Evolutionary conservation across 2,888 invertebrate genomes (phyloP).

Genomic region (Prenolepis imparis): DNA sequence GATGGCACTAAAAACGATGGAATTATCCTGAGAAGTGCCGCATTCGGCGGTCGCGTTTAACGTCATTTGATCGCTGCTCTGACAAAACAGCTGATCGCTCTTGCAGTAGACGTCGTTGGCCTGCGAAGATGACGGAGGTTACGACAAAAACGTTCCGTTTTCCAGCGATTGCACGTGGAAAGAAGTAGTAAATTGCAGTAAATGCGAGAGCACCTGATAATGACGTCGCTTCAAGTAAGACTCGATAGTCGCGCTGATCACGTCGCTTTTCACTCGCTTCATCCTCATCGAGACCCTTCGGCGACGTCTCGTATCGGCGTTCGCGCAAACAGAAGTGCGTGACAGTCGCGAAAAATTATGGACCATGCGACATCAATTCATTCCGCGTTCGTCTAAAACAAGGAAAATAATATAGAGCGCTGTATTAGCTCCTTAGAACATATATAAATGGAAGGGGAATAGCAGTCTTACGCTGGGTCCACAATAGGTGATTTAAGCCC

Average conservation of each 20-base stretch:
- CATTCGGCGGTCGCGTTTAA: conserved; percentile 91
- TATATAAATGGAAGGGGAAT: too few relatives aligned
- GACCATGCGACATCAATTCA: neutral
- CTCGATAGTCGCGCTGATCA: conserved; percentile 89
- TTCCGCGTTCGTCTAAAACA: neutral
- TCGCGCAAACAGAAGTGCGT: neutral
- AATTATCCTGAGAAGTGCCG: conserved; percentile 91
- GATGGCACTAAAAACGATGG: conserved; percentile 92
- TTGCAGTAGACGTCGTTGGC: conserved; percentile 73
- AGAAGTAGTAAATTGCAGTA: neutral
- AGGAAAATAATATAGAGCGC: neutral
- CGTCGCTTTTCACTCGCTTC: conserved; percentile 90
- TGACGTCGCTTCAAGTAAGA: conserved; percentile 91
- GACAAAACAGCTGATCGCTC: conserved; percentile 87
- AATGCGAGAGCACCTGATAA: conserved; percentile 87
- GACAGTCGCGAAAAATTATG: conserved; percentile 3
- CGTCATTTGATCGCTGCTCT: conserved; percentile 90
- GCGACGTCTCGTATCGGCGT: neutral
- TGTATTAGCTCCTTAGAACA: too few relatives aligned
- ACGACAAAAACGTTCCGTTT: conserved; percentile 51
- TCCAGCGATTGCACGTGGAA: conserved; percentile 8
- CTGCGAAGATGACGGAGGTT: conserved; percentile 46
- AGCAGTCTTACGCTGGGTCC: too few relatives aligned
- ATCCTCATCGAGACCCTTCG: conserved; percentile 84
- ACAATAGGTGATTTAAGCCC: too few relatives aligned